Evolutionary conservation across 2,113 vertebrate species (phyloP).

Genomic region (Speoplatyrhinus poulsoni): DNA sequence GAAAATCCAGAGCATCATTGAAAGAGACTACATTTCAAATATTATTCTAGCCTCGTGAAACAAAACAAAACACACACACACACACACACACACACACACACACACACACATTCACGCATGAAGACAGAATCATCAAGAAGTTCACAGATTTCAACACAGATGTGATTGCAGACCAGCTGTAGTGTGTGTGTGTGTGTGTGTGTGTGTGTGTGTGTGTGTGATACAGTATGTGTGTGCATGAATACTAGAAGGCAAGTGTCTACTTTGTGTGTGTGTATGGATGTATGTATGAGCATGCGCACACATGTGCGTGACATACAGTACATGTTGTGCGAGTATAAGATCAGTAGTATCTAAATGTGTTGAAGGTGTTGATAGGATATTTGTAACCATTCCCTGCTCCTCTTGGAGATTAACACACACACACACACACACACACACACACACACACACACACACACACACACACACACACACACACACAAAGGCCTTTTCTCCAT

Average conservation of each 20-base stretch:
- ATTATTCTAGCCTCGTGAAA: conserved; percentile 27
- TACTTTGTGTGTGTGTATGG: neutral
- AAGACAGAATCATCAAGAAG: conserved; percentile 29
- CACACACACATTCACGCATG: conserved; percentile 7
- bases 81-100: conserved; percentile 4
- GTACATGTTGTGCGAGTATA: neutral
- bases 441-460: too few species aligned
- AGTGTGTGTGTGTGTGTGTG: neutral
- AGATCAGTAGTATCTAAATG: neutral
- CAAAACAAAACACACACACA: conserved; percentile 15
- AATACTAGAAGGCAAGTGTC: too few species aligned
- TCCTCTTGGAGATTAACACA: too few species aligned
- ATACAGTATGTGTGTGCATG: neutral
- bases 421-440: too few species aligned
- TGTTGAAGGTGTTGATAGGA: neutral
- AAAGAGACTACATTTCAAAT: too few species aligned
- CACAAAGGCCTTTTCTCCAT: too few species aligned
- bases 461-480: too few species aligned
- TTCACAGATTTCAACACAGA: conserved; percentile 19
- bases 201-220: neutral
- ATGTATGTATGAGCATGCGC: neutral
- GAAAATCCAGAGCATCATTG: too few species aligned
- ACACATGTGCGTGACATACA: neutral
- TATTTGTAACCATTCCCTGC: too few species aligned
- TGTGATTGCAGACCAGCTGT: conserved; percentile 42